Conservation (phyloP, 2,797 vertebrate species). For the Xenentodon cancila region DNA sequence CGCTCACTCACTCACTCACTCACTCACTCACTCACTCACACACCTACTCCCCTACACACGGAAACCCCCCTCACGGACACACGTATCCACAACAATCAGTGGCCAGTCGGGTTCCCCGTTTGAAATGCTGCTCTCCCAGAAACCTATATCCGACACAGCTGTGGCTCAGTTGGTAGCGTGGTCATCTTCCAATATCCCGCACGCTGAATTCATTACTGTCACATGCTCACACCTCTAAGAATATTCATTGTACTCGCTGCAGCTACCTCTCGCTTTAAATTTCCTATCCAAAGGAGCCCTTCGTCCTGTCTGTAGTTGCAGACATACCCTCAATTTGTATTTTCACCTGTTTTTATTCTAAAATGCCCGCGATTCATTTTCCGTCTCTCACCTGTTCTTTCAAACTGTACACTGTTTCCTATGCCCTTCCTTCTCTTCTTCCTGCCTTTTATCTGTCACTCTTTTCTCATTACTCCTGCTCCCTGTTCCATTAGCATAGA, state of each 20-base stretch:
- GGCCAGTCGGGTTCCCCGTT: slow-evolving; percentile 57
- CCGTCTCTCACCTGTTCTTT: slow-evolving; percentile 21
- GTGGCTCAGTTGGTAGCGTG: too few species aligned
- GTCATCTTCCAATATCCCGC: slow-evolving; percentile 52
- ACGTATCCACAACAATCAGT: slow-evolving; percentile 33
- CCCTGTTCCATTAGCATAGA: slow-evolving; percentile 82
- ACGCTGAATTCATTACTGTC: slow-evolving; percentile 71
- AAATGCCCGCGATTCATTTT: slow-evolving; percentile 43
- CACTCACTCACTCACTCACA: slow-evolving; percentile 62
- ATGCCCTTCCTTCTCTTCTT: slow-evolving; percentile 13
- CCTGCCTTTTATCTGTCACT: slow-evolving; percentile 59
- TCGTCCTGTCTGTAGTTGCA: slow-evolving; percentile 30
- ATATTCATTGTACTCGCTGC: slow-evolving; percentile 68
- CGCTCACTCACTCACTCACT: slow-evolving; percentile 42
- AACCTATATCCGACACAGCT: slow-evolving; percentile 45
- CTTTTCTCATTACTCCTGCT: slow-evolving; percentile 70
- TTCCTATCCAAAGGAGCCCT: slow-evolving; percentile 63
- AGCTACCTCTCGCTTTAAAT: slow-evolving; percentile 57
- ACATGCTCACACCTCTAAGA: slow-evolving; percentile 67
- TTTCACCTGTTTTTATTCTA: slow-evolving; percentile 27
- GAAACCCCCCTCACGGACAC: slow-evolving; percentile 7
- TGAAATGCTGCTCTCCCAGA: slow-evolving; percentile 70
- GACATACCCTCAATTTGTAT: slow-evolving; percentile 23
- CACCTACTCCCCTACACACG: slow-evolving; percentile 7
- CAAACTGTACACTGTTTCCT: slow-evolving; percentile 31